Evolutionary conservation across 2,888 invertebrate genomes (phyloP), one percentile per base, ranked within the genome.

Genomic region (Pyralis farinalis): DNA sequence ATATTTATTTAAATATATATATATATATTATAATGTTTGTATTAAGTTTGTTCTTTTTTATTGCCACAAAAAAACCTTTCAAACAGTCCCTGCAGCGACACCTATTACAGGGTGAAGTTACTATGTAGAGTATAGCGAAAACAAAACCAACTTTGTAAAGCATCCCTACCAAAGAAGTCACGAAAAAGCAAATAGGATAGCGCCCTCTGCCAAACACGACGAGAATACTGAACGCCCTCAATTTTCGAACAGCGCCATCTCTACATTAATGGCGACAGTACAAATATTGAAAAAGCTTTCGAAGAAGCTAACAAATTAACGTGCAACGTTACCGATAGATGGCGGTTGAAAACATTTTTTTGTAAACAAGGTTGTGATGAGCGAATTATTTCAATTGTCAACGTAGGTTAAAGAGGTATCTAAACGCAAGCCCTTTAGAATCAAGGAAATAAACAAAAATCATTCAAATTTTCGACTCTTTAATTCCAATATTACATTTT

Each of bases 351-450:
- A 27, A 38, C 33, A 47, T 34, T 39, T 36, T 39, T 44, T n/a
- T n/a, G 44, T 50, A 53, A 63, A 63, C 55, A 49, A 37, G 40
- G 66, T 70, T 77, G 71, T 74, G 72, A 79, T 70, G 64, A 63
- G 62, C 52, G 12, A 36, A 11, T 12, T 16, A 16, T 16, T 31
- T 34, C 7, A 34, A 20, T n/a, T n/a, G n/a, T n/a, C n/a, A n/a
- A n/a, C n/a, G n/a, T n/a, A n/a, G n/a, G n/a, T n/a, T n/a, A n/a
- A n/a, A n/a, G n/a, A n/a, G n/a, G n/a, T n/a, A n/a, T n/a, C n/a
- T n/a, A n/a, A n/a, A n/a, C n/a, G n/a, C n/a, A n/a, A n/a, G n/a
- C n/a, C n/a, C n/a, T n/a, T n/a, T n/a, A n/a, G n/a, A n/a, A n/a
- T n/a, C n/a, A n/a, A n/a, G n/a, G n/a, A n/a, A n/a, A n/a, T n/a